Percentiles rank a stretch among this genome's conserved stretches.
Conservation (phyloP, 2,888 invertebrate genomes). For the Tricholauxania praeusta region DNA sequence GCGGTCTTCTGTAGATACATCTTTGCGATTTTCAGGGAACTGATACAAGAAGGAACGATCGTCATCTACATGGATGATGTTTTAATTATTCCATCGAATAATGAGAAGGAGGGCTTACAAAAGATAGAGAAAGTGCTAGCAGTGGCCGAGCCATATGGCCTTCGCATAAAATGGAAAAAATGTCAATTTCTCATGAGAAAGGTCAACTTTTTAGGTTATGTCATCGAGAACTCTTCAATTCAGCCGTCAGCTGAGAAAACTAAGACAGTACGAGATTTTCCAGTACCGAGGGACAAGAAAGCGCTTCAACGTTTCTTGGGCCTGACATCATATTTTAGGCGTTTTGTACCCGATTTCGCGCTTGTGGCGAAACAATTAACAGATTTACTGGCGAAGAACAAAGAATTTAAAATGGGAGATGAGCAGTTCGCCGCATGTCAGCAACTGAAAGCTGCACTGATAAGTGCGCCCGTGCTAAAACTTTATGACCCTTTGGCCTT, state of each 20-base stretch:
- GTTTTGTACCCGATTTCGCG: constrained; percentile 40
- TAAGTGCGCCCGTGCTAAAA: constrained; percentile 39
- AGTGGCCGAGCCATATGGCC: background rate
- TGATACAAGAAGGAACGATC: background rate
- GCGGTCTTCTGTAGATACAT: constrained; percentile 42
- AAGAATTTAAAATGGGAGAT: constrained; percentile 40
- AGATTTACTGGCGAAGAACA: constrained; percentile 45
- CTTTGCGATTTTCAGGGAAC: too few species aligned
- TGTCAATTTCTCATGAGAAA: constrained; percentile 41
- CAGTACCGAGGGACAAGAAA: constrained; percentile 36
- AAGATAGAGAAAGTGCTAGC: constrained; percentile 26
- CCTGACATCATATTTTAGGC: constrained; percentile 44
- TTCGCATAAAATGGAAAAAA: constrained; percentile 41
- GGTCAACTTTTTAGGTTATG: constrained; percentile 43
- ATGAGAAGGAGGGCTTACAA: constrained; percentile 33
- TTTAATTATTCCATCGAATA: constrained; percentile 39
- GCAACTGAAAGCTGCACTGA: constrained; percentile 39
- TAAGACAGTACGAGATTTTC: constrained; percentile 37
- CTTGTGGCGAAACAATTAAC: constrained; percentile 35
- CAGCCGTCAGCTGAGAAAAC: constrained; percentile 33
- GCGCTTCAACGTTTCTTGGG: constrained; percentile 42
- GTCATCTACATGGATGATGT: constrained; percentile 46
- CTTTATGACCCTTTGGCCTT: constrained; percentile 40
- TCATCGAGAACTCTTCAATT: constrained; percentile 33
- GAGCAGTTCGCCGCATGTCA: constrained; percentile 37